Evolutionary conservation across 1,140 invertebrate genomes (phyloP).

Genomic region (Scaptomyza hsui): DNA sequence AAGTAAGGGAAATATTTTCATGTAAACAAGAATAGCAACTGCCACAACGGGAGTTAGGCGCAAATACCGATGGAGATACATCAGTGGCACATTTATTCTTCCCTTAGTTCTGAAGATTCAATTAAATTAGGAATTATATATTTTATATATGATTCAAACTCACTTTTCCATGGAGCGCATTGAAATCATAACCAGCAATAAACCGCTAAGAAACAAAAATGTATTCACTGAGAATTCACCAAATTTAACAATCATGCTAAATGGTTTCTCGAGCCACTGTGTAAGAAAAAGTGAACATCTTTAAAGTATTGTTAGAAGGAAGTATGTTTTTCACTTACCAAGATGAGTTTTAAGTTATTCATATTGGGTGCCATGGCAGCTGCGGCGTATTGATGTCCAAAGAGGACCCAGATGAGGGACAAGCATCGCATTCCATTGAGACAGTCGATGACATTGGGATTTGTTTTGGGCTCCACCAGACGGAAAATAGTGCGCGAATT

Average conservation of each 20-base stretch:
- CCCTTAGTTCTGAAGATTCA: conserved; percentile 50
- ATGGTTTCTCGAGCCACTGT: too few species aligned
- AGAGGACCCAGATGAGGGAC: conserved; percentile 87
- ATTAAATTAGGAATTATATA: too few species aligned
- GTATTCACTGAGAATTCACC: conserved; percentile 89
- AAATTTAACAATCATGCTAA: too few species aligned
- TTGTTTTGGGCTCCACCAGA: conserved; percentile 33
- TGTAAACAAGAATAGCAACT: conserved; percentile 23
- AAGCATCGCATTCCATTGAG: conserved; percentile 86
- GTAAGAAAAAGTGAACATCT: too few species aligned
- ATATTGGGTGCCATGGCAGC: too few species aligned
- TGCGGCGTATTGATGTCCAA: conserved; percentile 85
- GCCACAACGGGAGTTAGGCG: conserved; percentile 63
- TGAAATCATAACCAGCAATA: conserved; percentile 87
- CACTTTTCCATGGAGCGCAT: conserved; percentile 87
- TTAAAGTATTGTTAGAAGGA: too few species aligned
- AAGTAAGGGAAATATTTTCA: conserved; percentile 11
- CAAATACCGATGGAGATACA: conserved; percentile 73
- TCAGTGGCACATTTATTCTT: conserved; percentile 62
- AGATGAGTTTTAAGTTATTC: conserved; percentile 50
- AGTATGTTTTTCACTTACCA: too few species aligned
- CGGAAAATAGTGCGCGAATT: conserved; percentile 50
- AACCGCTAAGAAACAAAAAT: conserved; percentile 88
- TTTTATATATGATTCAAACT: conserved; percentile 74
- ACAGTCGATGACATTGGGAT: conserved; percentile 80